Evolutionary conservation across 2,888 invertebrate genomes (phyloP).

Genomic region (Synanthedon myopaeformis): DNA sequence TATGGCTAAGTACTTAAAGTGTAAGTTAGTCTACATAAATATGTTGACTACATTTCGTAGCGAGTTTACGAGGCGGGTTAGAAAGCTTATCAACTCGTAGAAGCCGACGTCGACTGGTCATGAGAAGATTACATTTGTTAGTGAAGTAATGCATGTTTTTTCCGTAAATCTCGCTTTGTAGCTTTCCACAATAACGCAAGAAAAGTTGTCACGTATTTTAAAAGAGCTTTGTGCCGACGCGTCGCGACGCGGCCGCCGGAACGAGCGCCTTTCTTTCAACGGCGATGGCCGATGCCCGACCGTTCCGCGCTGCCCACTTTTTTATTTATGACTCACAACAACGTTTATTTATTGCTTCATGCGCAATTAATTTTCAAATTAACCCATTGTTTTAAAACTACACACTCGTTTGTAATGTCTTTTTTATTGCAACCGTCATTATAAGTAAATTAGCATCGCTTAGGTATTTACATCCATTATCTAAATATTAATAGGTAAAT

Average conservation of each 20-base stretch:
- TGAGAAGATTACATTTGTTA: too few relatives aligned
- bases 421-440: too few relatives aligned
- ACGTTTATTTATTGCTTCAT: conserved; percentile 55
- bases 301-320: conserved; percentile 49
- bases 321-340: conserved; percentile 54
- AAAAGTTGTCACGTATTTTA: conserved; percentile 48
- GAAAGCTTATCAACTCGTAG: too few relatives aligned
- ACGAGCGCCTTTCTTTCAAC: conserved; percentile 45
- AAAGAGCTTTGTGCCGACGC: conserved; percentile 16
- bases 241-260: conserved; percentile 46
- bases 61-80: too few relatives aligned
- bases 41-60: too few relatives aligned
- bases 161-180: conserved; percentile 12
- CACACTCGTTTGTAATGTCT: too few relatives aligned
- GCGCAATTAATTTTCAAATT: conserved; percentile 57
- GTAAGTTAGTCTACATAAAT: too few relatives aligned
- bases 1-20: too few relatives aligned
- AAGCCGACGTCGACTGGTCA: too few relatives aligned
- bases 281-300: conserved; percentile 8
- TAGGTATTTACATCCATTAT: too few relatives aligned
- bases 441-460: conserved; percentile 6
- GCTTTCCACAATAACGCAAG: conserved; percentile 48
- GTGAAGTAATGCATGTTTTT: background rate
- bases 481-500: too few relatives aligned
- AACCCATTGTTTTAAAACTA: conserved; percentile 32